phyloP scores from a whole-genome alignment of 2,888 invertebrate genomes.

The Lithophane leautieri region DNA sequence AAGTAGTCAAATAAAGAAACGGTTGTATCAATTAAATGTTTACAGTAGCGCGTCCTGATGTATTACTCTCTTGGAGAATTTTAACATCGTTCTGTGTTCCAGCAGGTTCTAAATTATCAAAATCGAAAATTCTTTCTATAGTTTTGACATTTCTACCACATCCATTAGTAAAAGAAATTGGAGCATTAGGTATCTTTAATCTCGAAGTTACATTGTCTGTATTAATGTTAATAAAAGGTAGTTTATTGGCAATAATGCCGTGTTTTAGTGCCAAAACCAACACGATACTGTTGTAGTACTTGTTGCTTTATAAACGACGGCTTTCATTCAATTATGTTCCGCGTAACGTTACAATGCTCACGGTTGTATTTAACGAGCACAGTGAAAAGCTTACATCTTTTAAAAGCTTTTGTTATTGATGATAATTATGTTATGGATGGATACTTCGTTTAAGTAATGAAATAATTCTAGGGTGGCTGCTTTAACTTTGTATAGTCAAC shows the following conservation, averaged over 20 bases:
- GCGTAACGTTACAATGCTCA: neutral
- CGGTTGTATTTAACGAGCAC: neutral
- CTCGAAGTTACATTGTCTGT: neutral
- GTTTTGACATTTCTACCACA: neutral
- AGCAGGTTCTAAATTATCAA: neutral
- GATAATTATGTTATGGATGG: neutral
- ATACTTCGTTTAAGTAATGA: slow-evolving; percentile 2
- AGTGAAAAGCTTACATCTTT: slow-evolving; percentile 33
- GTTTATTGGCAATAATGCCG: slow-evolving; percentile 6
- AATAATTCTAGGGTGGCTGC: neutral
- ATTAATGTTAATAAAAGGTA: neutral
- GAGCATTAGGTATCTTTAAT: neutral
- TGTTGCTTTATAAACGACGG: slow-evolving; percentile 15
- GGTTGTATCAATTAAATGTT: neutral
- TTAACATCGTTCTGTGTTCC: neutral
- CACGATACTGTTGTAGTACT: slow-evolving; percentile 1
- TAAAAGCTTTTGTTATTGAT: slow-evolving; percentile 26
- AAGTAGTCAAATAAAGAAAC: neutral
- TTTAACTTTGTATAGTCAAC: neutral
- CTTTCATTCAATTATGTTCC: slow-evolving; percentile 11
- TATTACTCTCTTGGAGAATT: neutral
- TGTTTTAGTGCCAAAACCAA: slow-evolving; percentile 8
- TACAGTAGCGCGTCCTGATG: neutral
- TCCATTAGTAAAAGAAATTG: neutral
- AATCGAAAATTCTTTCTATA: neutral